phyloP scores from a whole-genome alignment of 2,113 vertebrate genomes.

The Aplodontia rufa region DNA sequence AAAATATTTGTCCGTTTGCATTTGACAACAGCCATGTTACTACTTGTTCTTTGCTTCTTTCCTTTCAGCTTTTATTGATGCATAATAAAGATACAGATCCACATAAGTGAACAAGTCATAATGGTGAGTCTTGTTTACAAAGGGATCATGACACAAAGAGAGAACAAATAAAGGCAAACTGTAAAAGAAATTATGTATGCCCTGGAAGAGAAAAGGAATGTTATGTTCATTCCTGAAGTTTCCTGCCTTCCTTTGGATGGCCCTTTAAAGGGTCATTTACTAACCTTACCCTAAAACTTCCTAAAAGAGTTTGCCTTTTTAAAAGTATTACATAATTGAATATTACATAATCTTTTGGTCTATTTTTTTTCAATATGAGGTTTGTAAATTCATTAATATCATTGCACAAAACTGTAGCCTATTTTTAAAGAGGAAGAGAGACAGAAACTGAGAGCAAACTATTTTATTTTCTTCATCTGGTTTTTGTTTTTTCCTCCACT shows the following conservation, averaged over 20 bases:
- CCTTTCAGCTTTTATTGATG: background rate
- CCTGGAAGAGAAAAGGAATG: background rate
- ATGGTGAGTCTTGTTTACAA: background rate
- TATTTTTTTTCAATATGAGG: background rate
- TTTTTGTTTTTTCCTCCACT: too few relatives aligned
- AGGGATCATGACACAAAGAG: background rate
- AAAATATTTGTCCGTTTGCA: background rate
- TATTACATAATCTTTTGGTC: background rate
- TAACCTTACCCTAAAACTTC: background rate
- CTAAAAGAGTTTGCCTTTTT: background rate
- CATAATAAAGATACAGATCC: background rate
- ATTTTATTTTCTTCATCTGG: too few relatives aligned
- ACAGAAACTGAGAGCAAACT: too few relatives aligned
- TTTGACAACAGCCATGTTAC: background rate
- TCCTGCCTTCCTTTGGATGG: too few relatives aligned
- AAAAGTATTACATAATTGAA: background rate
- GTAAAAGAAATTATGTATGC: background rate
- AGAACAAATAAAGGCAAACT: background rate
- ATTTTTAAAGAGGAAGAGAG: too few relatives aligned
- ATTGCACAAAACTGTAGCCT: background rate
- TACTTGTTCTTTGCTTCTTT: background rate
- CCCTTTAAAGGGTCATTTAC: background rate
- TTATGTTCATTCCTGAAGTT: background rate
- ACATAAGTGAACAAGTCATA: too few relatives aligned
- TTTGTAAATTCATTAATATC: background rate